Base-by-base conservation (phyloP, 1,140 invertebrate genomes). In the Lanistes nyassanus region DNA sequence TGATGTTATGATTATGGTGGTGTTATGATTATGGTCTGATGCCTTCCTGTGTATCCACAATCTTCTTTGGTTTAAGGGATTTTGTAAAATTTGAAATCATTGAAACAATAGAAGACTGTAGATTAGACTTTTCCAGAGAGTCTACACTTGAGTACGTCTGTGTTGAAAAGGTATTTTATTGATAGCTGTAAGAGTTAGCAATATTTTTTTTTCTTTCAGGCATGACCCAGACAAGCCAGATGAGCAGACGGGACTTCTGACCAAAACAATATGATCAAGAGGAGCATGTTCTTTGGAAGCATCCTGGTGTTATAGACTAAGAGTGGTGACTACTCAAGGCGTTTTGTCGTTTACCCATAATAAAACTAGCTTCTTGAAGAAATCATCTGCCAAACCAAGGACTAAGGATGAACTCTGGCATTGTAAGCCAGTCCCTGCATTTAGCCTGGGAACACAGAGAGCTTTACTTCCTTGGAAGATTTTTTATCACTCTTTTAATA, bases 171-270 rank as follows among this genome's bases (percentile, higher is more conserved):
- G 36, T 13, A 16, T 68, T 39, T 16, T 9, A 13, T 34, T 36
- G 31, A n/a, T 36, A 16, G 31, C 3, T 51, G 26, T 23, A 42
- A 23, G n/a, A 42, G 31, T 21, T 37, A 62, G 26, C 23, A 34
- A 42, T 19, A 60, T 36, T 67, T 13, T 76, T 73, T 76, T 7
- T 75, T n/a, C 31, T 78, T 76, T 11, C 78, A 81, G 80, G 42
- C n/a, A 58, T 58, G 60, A 81, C 39, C 75, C 77, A 31, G 80
- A 79, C 70, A 73, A 36, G 21, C 77, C 77, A 58, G 67, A 75
- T 55, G 80, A 81, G 67, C 74, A 76, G 31, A 81, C 77, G 37
- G 71, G 77, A 31, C 65, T 81, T 11, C 60, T 80, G 67, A 67
- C 75, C 23, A 69, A 23, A 69, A 42, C 67, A 60, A 60, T 60